Evolutionary conservation across 2,888 invertebrate genomes (phyloP), one percentile per base, ranked within the genome.

Genomic region (Hermaeophaga mercurialis): DNA sequence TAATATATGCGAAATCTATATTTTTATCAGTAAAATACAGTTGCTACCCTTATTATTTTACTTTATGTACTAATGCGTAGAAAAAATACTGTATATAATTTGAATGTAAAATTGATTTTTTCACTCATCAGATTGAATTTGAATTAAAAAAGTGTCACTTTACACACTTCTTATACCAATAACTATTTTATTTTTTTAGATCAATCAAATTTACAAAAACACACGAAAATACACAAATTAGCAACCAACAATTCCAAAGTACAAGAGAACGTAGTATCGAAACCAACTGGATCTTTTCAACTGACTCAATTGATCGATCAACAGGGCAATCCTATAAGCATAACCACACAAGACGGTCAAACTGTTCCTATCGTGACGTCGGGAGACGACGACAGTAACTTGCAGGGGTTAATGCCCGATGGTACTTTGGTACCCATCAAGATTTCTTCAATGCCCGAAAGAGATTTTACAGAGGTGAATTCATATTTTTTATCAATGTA

Each of bases 291-390:
- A 31, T n/a, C 26, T 8, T 56, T 71, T 31, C 66, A 68, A 36
- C 63, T 73, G 12, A 67, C 75, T 44, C 78, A 87, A 81, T 83
- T 88, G 57, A 84, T 85, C 0, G 88, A 88, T 72, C 85, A 84
- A 70, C 82, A 85, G 50, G 88, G 87, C 18, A 87, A 87, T 74
- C 85, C 86, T 1, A 77, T 84, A 47, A 86, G 85, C 66, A 82
- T 89, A 68, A 86, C 86, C 1, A 84, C 87, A 74, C 83, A 84
- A 62, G 87, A 88, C 69, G 88, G 88, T 17, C 83, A 86, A 41
- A 82, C 84, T 50, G 81, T 89, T 18, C 83, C 84, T 39, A 82
- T 85, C 61, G 73, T 78, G 6, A 81, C 84, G 2, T 81, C 85
- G 0, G 61, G 85, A 57, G 79, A 85, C 63, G 80, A 79, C 38